Evolutionary conservation across 92 coral and sea anemone species (phyloP).

Genomic region (Phymanthus crucifer): DNA sequence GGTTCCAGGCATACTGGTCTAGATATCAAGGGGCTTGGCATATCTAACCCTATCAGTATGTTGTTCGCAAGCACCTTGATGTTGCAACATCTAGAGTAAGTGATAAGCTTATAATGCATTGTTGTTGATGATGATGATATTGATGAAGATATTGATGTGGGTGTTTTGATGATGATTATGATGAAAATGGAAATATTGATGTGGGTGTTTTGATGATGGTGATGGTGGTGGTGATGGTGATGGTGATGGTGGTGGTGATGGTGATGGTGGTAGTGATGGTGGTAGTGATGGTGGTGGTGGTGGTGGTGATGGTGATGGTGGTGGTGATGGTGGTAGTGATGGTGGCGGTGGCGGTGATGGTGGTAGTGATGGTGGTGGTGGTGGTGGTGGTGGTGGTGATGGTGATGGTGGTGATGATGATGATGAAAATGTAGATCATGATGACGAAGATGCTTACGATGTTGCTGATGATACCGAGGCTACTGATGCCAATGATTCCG

Average conservation of each 20-base stretch:
- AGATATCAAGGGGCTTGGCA: conserved; percentile 71
- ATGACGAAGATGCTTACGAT: no score
- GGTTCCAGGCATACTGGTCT: conserved; percentile 92
- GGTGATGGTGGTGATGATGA: no score
- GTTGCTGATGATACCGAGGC: no score
- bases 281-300: neutral
- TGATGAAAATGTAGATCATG: no score
- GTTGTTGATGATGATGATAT: neutral
- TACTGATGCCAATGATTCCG: no score
- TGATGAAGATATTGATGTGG: neutral
- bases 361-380: no score
- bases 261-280: neutral
- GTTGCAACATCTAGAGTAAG: conserved; percentile 96
- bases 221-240: no score
- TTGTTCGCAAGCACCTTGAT: conserved; percentile 93
- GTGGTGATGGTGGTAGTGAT: no score
- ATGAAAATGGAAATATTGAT: neutral
- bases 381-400: no score
- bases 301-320: no score
- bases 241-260: neutral
- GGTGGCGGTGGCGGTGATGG: no score
- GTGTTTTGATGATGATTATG: neutral
- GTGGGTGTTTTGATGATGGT: neutral
- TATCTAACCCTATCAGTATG: conserved; percentile 90
- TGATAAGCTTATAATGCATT: neutral